Evolutionary conservation across 2,888 invertebrate genomes (phyloP), one percentile per base, ranked within the genome.

Genomic region (Limnephilus marmoratus): DNA sequence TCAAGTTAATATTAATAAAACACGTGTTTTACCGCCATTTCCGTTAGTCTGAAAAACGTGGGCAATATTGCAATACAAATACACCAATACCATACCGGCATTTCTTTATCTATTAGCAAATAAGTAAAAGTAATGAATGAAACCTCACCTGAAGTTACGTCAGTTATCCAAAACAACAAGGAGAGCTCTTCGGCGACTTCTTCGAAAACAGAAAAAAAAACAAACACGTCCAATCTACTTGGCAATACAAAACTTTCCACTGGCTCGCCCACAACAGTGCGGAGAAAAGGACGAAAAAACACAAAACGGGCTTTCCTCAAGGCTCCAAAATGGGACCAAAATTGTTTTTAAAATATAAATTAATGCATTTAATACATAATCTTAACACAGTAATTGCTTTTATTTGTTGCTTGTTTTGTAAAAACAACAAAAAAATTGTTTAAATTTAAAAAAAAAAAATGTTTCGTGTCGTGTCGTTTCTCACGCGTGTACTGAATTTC

Each of bases 101-200:
- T 68, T 53, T 53, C 53, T 18, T 53, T 83, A 18, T 83, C 82
- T 18, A 83, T 34, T 15, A 15, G 34, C 34, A 29, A 34, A 31
- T 7, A 13, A 83, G 82, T 12, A 31, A 37, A 37, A 83, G 31
- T 83, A 83, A n/a, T 49, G 29, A 88, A 88, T 88, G 88, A 88
- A 49, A 88, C 88, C 88, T 88, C 68, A 88, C 88, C 88, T 53
- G 88, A 15, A 53, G 68, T 88, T 53, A 53, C 88, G 88, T 88
- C 88, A 88, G 88, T 88, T 88, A 53, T 88, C 53, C 53, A 88
- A 49, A 88, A 88, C 68, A 68, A 15, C 49, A 37, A 31, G 29
- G 29, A n/a, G 24, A 24, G n/a, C 41, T 15, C 49, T 29, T 29
- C 87, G 68, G 68, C 29, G 13, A 68, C 29, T 13, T 49, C 88